phyloP scores from a whole-genome alignment of 2,888 invertebrate genomes.

The Tipula vernalis region DNA sequence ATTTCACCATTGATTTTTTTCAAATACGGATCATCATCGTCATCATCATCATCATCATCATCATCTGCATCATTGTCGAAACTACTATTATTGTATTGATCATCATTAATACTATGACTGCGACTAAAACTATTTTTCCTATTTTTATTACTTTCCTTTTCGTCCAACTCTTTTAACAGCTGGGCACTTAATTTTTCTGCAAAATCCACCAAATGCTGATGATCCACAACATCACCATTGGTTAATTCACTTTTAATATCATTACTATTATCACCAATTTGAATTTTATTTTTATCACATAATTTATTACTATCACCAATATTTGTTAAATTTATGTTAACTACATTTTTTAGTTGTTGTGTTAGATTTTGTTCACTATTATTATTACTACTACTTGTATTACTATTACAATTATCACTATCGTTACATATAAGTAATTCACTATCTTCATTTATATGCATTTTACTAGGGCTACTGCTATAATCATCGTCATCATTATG shows the following conservation, averaged over 20 bases:
- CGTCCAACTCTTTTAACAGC: conserved; percentile 62
- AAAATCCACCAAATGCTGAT: conserved; percentile 61
- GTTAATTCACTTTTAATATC: conserved; percentile 40
- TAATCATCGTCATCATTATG: conserved; percentile 14
- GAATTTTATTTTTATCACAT: conserved; percentile 13
- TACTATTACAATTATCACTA: conserved; percentile 4
- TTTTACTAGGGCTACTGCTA: background rate
- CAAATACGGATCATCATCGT: conserved; percentile 16
- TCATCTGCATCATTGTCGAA: conserved; percentile 15
- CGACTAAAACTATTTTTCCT: background rate
- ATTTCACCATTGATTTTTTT: conserved; percentile 22
- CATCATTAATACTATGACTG: conserved; percentile 21
- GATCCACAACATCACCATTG: conserved; percentile 49
- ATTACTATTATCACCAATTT: conserved; percentile 17
- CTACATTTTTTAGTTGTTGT: background rate
- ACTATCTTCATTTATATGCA: background rate
- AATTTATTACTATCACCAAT: background rate
- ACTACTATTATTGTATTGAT: background rate
- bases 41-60: conserved; percentile 22
- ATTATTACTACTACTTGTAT: conserved; percentile 5
- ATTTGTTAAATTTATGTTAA: conserved; percentile 7
- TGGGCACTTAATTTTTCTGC: conserved; percentile 74
- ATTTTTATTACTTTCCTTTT: conserved; percentile 13
- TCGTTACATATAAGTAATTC: background rate
- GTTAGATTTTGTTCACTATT: conserved; percentile 13